Evolutionary conservation across 2,888 invertebrate genomes (phyloP).

Genomic region (Apodemia mormo): DNA sequence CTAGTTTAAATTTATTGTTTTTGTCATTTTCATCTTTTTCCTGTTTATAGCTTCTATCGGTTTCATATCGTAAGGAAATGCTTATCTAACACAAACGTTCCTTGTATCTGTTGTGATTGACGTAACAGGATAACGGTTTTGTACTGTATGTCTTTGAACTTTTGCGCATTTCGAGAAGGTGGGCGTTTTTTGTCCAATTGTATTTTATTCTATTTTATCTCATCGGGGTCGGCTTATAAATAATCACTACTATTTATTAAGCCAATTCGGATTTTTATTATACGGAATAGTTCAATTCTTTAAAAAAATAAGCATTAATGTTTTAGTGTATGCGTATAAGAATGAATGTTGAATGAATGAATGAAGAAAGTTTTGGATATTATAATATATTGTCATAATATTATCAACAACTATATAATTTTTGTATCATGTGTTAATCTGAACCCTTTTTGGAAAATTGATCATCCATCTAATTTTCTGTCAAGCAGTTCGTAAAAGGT

Average conservation of each 20-base stretch:
- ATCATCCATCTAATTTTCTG: no score
- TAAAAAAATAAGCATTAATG: neutral
- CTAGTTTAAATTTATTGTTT: neutral
- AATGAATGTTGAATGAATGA: no score
- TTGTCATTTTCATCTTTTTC: constrained; percentile 2
- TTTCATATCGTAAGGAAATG: neutral
- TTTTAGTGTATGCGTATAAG: no score
- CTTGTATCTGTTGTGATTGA: constrained; percentile 16
- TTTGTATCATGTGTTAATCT: no score
- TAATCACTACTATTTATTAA: neutral
- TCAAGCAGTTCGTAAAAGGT: no score
- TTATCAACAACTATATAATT: no score
- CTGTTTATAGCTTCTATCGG: neutral
- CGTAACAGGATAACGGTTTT: neutral
- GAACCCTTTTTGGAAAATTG: no score
- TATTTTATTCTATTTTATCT: neutral
- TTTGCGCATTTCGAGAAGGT: neutral
- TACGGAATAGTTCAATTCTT: no score
- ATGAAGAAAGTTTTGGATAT: no score
- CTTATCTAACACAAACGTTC: neutral
- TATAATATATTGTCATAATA: no score
- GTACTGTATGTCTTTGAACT: neutral
- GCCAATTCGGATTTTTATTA: neutral
- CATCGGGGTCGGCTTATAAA: neutral
- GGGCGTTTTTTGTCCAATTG: neutral